Evolutionary conservation across 2,888 invertebrate genomes (phyloP).

Genomic region (Dryobotodes eremita): DNA sequence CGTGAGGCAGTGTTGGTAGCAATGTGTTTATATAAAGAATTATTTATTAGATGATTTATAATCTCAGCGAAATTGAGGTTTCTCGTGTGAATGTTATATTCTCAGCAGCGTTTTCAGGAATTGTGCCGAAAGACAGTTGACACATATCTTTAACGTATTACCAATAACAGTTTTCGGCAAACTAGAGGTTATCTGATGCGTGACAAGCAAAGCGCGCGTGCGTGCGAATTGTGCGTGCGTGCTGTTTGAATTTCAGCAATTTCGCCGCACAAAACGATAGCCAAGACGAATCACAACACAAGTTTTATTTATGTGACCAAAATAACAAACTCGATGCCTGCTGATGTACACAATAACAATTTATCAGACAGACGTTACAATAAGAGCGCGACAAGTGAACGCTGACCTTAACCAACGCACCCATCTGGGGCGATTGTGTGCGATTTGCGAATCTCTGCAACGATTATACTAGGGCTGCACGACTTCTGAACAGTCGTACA

Average conservation of each 20-base stretch:
- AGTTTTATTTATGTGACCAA: neutral
- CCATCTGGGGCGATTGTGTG: slow-evolving; percentile 36
- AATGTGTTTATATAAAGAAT: neutral
- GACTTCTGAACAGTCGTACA: neutral
- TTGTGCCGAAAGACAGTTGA: neutral
- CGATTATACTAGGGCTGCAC: slow-evolving; percentile 43
- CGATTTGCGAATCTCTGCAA: slow-evolving; percentile 52
- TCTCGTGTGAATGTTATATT: neutral
- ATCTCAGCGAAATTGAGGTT: neutral
- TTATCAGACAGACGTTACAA: slow-evolving; percentile 51
- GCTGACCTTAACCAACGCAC: slow-evolving; percentile 57
- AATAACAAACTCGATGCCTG: slow-evolving; percentile 9
- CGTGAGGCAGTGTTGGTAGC: neutral
- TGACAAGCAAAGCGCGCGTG: too few relatives aligned
- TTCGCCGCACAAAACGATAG: neutral
- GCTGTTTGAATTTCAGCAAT: neutral
- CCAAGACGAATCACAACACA: neutral
- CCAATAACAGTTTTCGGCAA: too few relatives aligned
- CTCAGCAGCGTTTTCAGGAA: neutral
- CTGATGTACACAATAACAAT: slow-evolving; percentile 22
- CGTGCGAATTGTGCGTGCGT: too few relatives aligned
- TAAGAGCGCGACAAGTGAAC: slow-evolving; percentile 60
- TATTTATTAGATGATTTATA: neutral
- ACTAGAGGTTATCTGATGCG: neutral
- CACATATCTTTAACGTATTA: too few relatives aligned